Percentiles rank a stretch among this genome's conserved stretches.
These are phyloP conservation scores for Lucifuga dentata DNA, from an alignment of 2,113 vertebrate species.

Conservation along the genomic window DNA sequence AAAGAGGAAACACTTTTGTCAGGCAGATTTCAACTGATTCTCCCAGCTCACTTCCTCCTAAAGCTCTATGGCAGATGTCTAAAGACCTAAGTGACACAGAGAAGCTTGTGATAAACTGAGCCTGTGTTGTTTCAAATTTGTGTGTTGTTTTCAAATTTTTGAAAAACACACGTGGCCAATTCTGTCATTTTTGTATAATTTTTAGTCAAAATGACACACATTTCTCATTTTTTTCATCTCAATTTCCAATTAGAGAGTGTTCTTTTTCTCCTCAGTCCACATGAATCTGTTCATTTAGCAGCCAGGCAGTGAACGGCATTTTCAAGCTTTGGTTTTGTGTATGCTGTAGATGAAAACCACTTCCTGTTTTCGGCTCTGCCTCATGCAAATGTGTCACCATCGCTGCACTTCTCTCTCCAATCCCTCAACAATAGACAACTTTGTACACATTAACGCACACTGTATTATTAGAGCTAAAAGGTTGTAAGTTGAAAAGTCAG, in stretches of 20 bases:
- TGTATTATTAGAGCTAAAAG: background rate
- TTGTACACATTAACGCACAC: background rate
- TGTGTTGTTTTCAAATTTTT: too few species aligned
- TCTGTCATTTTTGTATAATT: too few species aligned
- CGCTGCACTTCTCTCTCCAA: conserved; percentile 60
- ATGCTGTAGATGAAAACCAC: conserved; percentile 64
- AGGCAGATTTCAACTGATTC: conserved; percentile 69
- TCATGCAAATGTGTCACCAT: conserved; percentile 79
- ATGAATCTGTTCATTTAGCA: conserved; percentile 35
- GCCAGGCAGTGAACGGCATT: conserved; percentile 36
- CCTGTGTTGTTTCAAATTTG: background rate
- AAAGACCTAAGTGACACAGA: conserved; percentile 22
- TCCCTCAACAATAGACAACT: conserved; percentile 48
- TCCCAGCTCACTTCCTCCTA: conserved; percentile 75
- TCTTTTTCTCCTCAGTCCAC: background rate
- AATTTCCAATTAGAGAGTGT: too few species aligned
- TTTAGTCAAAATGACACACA: too few species aligned
- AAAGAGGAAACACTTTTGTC: conserved; percentile 69
- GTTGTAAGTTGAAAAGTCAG: background rate
- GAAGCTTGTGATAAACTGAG: conserved; percentile 18
- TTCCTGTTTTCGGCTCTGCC: conserved; percentile 80
- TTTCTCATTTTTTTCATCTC: too few species aligned
- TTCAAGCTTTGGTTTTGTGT: conserved; percentile 62
- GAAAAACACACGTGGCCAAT: too few species aligned
- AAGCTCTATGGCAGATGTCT: conserved; percentile 38